phyloP scores from a whole-genome alignment of 2,888 invertebrate species.

The Microctonus aethiopoides region DNA sequence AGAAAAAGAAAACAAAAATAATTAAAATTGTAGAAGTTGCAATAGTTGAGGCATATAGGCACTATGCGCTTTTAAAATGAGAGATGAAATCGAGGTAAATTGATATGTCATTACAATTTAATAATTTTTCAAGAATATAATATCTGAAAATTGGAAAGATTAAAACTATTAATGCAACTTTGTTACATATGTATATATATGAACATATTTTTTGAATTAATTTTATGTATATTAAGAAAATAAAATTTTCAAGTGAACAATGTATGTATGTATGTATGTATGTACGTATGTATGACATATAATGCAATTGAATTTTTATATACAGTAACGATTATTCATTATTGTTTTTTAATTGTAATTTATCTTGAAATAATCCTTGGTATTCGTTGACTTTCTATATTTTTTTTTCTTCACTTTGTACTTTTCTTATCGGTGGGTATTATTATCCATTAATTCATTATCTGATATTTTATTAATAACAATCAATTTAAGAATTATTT shows the following conservation, averaged over 20 bases:
- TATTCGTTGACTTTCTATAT: background rate
- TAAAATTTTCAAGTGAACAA: slow-evolving; percentile 8
- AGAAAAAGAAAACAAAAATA: background rate
- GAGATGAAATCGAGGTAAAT: slow-evolving; percentile 5
- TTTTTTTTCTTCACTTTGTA: slow-evolving; percentile 8
- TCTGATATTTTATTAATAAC: background rate
- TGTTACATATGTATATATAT: slow-evolving; percentile 4
- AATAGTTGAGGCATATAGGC: background rate
- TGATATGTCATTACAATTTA: slow-evolving; percentile 31
- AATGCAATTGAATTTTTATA: background rate
- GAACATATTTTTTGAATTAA: background rate
- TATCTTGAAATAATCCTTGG: background rate
- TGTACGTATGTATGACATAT: background rate
- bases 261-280: too few species aligned
- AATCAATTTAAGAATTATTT: background rate
- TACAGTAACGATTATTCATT: background rate
- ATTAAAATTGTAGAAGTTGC: background rate
- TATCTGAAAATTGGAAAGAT: background rate
- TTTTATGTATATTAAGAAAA: slow-evolving; percentile 20
- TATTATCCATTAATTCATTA: background rate
- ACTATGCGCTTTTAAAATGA: background rate
- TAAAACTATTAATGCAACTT: background rate
- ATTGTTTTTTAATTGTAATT: background rate
- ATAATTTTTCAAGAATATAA: slow-evolving; percentile 4
- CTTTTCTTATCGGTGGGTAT: slow-evolving; percentile 17